Conservation (phyloP, 2,888 invertebrate genomes). For the Drepanosiphum platanoidis region DNA sequence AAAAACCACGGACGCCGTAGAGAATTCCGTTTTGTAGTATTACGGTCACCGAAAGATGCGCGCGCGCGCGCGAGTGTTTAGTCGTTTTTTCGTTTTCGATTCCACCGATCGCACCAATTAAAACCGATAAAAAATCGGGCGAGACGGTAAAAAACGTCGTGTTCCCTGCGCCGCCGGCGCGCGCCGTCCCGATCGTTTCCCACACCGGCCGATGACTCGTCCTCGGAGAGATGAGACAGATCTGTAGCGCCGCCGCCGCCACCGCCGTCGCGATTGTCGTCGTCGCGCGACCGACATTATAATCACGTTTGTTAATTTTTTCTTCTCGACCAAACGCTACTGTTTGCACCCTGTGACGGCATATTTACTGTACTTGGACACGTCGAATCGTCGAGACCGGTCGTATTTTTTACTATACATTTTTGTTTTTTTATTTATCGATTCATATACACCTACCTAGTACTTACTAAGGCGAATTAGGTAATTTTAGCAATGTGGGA, state of each 20-base stretch:
- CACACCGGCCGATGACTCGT: conserved; percentile 10
- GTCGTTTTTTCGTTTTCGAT: conserved; percentile 42
- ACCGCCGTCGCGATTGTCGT: background rate
- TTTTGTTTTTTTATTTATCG: too few species aligned
- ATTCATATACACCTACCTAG: too few species aligned
- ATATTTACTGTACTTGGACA: too few species aligned
- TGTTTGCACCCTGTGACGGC: too few species aligned
- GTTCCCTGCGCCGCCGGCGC: background rate
- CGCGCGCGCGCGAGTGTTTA: background rate
- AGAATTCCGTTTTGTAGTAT: conserved; percentile 48
- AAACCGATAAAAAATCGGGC: background rate
- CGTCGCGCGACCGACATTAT: too few species aligned
- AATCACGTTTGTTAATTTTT: too few species aligned
- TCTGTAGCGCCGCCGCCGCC: background rate
- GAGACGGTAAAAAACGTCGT: conserved; percentile 10
- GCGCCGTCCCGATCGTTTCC: conserved; percentile 36
- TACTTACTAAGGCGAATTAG: too few species aligned
- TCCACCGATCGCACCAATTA: conserved; percentile 44
- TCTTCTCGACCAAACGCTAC: too few species aligned
- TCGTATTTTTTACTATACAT: too few species aligned
- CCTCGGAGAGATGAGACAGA: background rate
- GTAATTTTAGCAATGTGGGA: too few species aligned
- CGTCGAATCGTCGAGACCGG: too few species aligned
- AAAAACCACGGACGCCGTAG: background rate
- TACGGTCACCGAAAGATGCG: conserved; percentile 48